Base-by-base conservation (phyloP, 2,797 vertebrate genomes). In the Vireo griseus region DNA sequence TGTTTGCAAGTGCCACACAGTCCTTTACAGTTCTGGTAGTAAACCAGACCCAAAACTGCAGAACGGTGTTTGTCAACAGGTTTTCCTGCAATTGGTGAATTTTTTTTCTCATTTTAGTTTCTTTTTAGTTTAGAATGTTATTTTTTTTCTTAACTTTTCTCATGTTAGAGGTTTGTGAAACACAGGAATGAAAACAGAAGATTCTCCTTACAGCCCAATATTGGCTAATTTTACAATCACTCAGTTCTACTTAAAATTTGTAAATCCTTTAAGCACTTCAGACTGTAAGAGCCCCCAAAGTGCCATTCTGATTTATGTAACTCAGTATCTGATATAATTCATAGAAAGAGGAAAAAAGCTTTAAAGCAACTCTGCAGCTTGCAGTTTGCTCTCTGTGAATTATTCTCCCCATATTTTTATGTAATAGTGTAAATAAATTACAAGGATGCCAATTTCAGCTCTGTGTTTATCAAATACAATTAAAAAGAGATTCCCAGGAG, bases 391-490 rank as follows among this genome's bases (percentile, higher is more conserved):
- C 50, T 68, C 71, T 89, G 40, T 91, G 31, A 87, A 65, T 86
- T 93, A 59, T 65, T 94, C 91, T 66, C 52, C 65, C 48, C 7
- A 3, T 84, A 59, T 88, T 81, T 79, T 85, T 76, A 93, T 87
- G 76, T 50, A 74, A 61, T 68, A 76, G 40, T 16, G 1, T 62
- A 80, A 86, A 93, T 94, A 87, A 94, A 86, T 91, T 81, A 75
- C 61, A 75, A 85, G 65, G 24, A 86, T 83, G 58, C 48, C 72
- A 79, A 40, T 85, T 88, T 93, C 80, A 77, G 51, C n/a, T 84
- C 47, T 86, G 37, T 76, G 74, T 90, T 92, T 89, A 72, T 86
- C 45, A 86, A 84, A 75, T 72, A 13, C 88, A 93, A 83, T 90
- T 66, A 68, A 61, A 26, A 51, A 51, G 31, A 59, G 26, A 69